Conservation (phyloP, 2,797 vertebrate genomes). For the Gambusia yucatana region DNA sequence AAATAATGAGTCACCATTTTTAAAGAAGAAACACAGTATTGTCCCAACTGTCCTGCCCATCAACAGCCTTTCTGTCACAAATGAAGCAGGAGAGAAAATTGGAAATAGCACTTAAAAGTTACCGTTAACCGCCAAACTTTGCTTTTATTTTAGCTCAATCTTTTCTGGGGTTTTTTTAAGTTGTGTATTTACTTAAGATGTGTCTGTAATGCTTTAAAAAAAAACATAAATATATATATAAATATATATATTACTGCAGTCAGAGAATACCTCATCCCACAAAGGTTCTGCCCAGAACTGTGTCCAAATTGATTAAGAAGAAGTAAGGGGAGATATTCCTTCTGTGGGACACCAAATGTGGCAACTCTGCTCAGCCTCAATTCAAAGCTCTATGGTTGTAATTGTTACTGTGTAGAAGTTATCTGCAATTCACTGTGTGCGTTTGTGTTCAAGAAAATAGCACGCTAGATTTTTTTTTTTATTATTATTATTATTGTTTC, state of each 20-base stretch:
- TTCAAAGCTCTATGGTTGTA: constrained; percentile 80
- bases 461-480: constrained; percentile 73
- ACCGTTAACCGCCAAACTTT: constrained; percentile 65
- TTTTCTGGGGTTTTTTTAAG: constrained; percentile 54
- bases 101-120: constrained; percentile 82
- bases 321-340: constrained; percentile 71
- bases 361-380: constrained; percentile 79
- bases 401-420: constrained; percentile 81
- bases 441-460: constrained; percentile 79
- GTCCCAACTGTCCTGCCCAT: constrained; percentile 56
- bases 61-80: constrained; percentile 56
- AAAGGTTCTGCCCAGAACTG: constrained; percentile 77
- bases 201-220: constrained; percentile 83
- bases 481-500: constrained; percentile 36
- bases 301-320: constrained; percentile 78
- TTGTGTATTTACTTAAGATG: constrained; percentile 78
- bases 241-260: constrained; percentile 71
- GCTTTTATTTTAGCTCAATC: constrained; percentile 59
- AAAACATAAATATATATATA: constrained; percentile 59
- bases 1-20: constrained; percentile 30
- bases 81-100: constrained; percentile 75
- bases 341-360: constrained; percentile 80
- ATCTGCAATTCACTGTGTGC: constrained; percentile 84
- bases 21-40: constrained; percentile 65
- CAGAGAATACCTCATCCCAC: constrained; percentile 87